Evolutionary conservation across 2,113 vertebrate species (phyloP).

Genomic region (Arenaria interpres): DNA sequence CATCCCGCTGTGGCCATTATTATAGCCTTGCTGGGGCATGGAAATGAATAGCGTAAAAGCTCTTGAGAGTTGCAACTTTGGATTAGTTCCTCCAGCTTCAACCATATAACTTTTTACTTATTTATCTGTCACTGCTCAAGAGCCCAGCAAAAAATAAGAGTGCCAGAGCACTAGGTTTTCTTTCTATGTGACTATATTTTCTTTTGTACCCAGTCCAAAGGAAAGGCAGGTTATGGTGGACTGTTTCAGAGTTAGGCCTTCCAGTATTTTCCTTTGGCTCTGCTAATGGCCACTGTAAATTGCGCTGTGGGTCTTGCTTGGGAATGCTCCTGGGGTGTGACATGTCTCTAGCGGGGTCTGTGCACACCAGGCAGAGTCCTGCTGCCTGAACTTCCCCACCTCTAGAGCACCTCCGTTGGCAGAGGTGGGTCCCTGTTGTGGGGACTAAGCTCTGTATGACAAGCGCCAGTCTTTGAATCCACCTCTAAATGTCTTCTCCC

Average conservation of each 20-base stretch:
- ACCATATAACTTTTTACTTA: background rate
- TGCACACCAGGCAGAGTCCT: background rate
- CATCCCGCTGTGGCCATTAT: background rate
- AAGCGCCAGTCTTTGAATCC: background rate
- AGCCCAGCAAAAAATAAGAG: background rate
- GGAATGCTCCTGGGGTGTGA: background rate
- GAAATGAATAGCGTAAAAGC: background rate
- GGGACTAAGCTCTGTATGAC: rapidly evolving
- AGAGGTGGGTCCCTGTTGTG: background rate
- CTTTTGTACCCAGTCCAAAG: background rate
- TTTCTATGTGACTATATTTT: background rate
- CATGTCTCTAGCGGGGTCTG: background rate
- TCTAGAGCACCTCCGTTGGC: background rate
- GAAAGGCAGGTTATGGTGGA: background rate
- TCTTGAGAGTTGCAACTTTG: background rate
- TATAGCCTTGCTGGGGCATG: background rate
- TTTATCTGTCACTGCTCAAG: background rate
- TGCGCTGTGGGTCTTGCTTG: background rate
- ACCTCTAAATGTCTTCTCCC: background rate
- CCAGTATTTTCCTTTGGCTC: background rate
- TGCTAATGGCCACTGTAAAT: background rate
- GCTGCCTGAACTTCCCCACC: background rate
- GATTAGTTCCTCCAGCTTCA: background rate
- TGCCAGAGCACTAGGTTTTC: background rate
- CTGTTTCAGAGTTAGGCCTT: background rate